Percentiles rank a stretch among this genome's conserved stretches.
Evolutionary conservation across 2,113 vertebrate species (phyloP).

Genomic region (Tenrec ecaudatus): DNA sequence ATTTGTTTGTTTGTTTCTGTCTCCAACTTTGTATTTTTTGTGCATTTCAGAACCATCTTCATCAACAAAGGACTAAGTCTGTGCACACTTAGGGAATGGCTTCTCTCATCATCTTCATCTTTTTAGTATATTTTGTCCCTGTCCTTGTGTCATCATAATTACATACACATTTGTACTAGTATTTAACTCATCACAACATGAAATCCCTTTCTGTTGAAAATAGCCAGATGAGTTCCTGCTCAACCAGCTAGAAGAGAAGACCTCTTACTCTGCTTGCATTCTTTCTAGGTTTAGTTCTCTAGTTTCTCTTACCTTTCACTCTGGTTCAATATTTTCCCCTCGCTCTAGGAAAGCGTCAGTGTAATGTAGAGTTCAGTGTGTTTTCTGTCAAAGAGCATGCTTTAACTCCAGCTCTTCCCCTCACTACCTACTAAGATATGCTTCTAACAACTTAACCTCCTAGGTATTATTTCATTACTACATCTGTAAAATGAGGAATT

Average conservation of each 20-base stretch:
- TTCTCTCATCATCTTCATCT: not conserved
- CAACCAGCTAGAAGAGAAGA: not conserved
- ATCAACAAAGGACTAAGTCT: not conserved
- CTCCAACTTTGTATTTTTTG: not conserved
- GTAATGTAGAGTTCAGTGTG: too few relatives aligned
- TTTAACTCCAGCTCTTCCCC: not conserved
- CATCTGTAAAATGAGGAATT: not conserved
- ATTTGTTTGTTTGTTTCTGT: not conserved
- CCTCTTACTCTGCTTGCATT: not conserved
- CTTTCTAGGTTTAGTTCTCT: not conserved
- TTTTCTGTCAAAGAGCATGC: not conserved
- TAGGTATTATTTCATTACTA: not conserved
- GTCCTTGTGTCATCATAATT: not conserved
- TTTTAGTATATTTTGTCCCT: not conserved
- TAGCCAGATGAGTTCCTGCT: not conserved
- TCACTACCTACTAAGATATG: not conserved
- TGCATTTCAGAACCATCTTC: not conserved
- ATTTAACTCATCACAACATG: not conserved
- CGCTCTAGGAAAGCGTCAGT: not conserved
- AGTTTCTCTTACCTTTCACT: not conserved
- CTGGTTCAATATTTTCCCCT: not conserved
- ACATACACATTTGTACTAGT: not conserved
- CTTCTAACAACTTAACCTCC: not conserved
- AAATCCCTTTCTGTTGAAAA: constrained; percentile 12
- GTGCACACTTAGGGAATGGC: not conserved